A percentile compares a stretch with the other conserved stretches of the same genome.
Evolutionary conservation across 2,888 invertebrate species (phyloP).

Genomic region (Epinotia demarniana): DNA sequence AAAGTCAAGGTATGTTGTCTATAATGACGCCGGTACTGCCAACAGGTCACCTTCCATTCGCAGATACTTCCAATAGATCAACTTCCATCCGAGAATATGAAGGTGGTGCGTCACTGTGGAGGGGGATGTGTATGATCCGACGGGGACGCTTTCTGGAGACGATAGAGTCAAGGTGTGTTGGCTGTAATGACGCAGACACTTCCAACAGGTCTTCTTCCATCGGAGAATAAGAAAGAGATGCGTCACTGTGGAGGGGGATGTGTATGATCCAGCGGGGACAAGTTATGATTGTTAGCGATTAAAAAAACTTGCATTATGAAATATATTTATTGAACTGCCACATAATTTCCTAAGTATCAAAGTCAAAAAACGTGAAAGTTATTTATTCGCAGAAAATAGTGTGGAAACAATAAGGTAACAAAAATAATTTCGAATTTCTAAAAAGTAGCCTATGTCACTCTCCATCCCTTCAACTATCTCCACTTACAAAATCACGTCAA

Average conservation of each 20-base stretch:
- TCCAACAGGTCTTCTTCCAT: slow-evolving; percentile 94
- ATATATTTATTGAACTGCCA: no score
- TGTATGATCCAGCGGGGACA: slow-evolving; percentile 95
- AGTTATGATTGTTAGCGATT: no score
- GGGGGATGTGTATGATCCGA: slow-evolving; percentile 96
- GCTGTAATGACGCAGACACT: slow-evolving; percentile 67
- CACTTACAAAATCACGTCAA: no score
- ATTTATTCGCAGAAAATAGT: no score
- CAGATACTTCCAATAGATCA: slow-evolving; percentile 91
- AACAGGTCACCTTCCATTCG: slow-evolving; percentile 91
- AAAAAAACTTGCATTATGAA: no score
- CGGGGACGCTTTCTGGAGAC: slow-evolving; percentile 96
- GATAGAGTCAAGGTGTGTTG: slow-evolving; percentile 82
- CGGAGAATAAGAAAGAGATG: slow-evolving; percentile 86
- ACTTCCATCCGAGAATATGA: slow-evolving; percentile 88
- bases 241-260: slow-evolving; percentile 97
- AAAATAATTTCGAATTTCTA: no score
- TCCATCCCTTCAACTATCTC: no score
- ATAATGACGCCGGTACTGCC: slow-evolving; percentile 84
- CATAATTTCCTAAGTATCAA: no score
- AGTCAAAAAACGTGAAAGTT: no score
- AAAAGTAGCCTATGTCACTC: no score
- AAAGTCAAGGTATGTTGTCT: slow-evolving; percentile 75
- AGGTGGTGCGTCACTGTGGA: slow-evolving; percentile 93
- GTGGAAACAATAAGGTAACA: no score